These are phyloP conservation scores for Protobothrops flavoviridis DNA, from an alignment of 2,113 vertebrate genomes.

Conservation along the genomic window DNA sequence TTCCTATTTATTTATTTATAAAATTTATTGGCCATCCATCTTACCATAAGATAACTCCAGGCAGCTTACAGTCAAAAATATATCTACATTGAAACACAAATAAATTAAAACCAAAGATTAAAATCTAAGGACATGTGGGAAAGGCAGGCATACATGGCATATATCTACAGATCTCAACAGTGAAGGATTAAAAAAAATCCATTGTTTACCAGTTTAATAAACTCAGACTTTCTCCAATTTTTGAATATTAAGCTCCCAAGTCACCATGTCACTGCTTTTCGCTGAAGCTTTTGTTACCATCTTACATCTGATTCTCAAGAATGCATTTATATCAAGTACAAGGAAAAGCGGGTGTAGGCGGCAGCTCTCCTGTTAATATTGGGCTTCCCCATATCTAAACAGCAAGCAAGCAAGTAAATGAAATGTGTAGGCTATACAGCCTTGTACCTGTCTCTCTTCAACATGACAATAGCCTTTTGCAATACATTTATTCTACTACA, in stretches of 20 bases:
- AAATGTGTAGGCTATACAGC: not conserved
- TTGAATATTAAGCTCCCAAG: not conserved
- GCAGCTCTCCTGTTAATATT: not conserved
- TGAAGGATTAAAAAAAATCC: not conserved
- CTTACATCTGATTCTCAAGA: not conserved
- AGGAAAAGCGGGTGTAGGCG: not conserved
- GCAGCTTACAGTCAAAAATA: not conserved
- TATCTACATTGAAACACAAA: no score
- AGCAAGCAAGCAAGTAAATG: not conserved
- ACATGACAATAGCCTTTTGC: not conserved
- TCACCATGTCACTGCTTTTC: not conserved
- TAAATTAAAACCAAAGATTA: not conserved
- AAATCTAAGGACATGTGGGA: not conserved
- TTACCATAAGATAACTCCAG: not conserved
- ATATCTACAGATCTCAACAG: not conserved
- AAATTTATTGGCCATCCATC: not conserved
- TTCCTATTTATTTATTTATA: not conserved
- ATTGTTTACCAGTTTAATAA: not conserved
- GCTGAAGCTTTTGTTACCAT: not conserved
- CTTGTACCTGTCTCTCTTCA: not conserved
- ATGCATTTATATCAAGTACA: not conserved
- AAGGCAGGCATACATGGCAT: not conserved
- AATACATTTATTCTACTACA: not conserved
- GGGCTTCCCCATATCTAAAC: not conserved
- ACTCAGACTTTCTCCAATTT: not conserved